Evolutionary conservation across 2,113 vertebrate species (phyloP).

Genomic region (Rhabdomys dilectus): DNA sequence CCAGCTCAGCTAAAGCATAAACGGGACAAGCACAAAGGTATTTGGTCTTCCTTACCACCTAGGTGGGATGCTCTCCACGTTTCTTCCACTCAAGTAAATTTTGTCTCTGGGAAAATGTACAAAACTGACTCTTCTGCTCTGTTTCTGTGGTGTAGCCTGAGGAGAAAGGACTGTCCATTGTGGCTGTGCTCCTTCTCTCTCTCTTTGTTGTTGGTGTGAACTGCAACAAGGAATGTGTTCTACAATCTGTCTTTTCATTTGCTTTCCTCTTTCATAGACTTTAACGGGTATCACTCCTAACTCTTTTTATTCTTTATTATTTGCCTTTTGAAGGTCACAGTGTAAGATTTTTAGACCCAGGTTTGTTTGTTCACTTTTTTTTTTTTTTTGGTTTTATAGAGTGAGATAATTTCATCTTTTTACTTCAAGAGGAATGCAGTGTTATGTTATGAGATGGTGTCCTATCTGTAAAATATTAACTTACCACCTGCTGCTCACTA

Average conservation of each 20-base stretch:
- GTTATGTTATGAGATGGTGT: background rate
- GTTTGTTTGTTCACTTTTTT: slow-evolving; percentile 1
- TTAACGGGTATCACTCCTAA: slow-evolving; percentile 7
- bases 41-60: slow-evolving; percentile 94
- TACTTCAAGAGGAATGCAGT: slow-evolving; percentile 21
- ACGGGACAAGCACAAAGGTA: slow-evolving; percentile 99
- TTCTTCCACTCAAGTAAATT: slow-evolving; percentile 87
- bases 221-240: slow-evolving; percentile 43
- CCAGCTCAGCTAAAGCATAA: slow-evolving; percentile 98
- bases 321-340: background rate
- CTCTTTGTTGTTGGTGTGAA: slow-evolving; percentile 15
- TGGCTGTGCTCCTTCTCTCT: slow-evolving; percentile 9
- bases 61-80: slow-evolving; percentile 89
- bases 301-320: slow-evolving; percentile 53
- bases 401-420: slow-evolving; percentile 35
- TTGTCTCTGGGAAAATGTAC: slow-evolving; percentile 85
- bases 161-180: slow-evolving; percentile 82
- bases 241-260: slow-evolving; percentile 36
- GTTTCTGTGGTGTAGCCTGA: slow-evolving; percentile 84
- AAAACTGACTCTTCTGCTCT: slow-evolving; percentile 84
- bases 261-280: slow-evolving; percentile 63
- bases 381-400: slow-evolving; percentile 25
- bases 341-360: background rate
- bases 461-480: background rate
- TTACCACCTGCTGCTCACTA: background rate